These are phyloP conservation scores for Tenualosa ilisha DNA, from an alignment of 2,797 vertebrate genomes.

Conservation along the genomic window DNA sequence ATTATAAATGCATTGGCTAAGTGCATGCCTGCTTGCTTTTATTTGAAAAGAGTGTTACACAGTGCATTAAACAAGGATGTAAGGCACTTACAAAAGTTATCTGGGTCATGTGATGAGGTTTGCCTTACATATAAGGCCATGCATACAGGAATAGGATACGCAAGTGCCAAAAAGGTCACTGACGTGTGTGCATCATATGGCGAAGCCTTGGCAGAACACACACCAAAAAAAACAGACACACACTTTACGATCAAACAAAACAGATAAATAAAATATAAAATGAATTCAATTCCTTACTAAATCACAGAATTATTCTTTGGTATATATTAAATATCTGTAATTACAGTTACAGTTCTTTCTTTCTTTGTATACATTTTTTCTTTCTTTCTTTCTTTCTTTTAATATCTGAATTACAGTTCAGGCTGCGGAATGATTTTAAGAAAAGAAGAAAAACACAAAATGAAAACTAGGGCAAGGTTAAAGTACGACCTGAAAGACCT, in stretches of 20 bases:
- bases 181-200: neutral
- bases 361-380: neutral
- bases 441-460: neutral
- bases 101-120: neutral
- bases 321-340: no score
- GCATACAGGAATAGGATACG: neutral
- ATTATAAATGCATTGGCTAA: neutral
- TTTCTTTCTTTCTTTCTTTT: neutral
- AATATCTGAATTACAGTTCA: neutral
- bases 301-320: no score
- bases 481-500: neutral
- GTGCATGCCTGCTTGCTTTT: neutral
- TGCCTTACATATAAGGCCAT: neutral
- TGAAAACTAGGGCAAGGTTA: conserved; percentile 6
- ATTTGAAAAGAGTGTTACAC: neutral
- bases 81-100: neutral
- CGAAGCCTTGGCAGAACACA: neutral
- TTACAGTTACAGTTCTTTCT: no score
- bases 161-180: neutral
- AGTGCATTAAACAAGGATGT: neutral
- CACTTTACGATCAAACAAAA: neutral
- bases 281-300: no score
- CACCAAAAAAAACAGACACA: neutral
- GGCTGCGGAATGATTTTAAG: neutral
- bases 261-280: no score